Evolutionary conservation across 1,140 invertebrate species (phyloP).

Genomic region (Cephus cinctus): DNA sequence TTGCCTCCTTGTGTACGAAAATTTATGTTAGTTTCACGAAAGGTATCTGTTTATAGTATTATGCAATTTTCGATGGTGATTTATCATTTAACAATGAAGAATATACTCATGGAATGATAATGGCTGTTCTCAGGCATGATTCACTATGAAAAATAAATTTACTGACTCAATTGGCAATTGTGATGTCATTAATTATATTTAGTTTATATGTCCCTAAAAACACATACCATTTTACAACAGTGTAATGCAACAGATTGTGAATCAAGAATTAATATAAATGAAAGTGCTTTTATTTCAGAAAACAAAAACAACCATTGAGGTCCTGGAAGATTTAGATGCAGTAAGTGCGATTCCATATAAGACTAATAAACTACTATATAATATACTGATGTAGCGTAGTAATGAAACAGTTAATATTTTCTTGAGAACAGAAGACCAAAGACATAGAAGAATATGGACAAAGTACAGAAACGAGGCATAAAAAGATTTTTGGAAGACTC

Average conservation of each 20-base stretch:
- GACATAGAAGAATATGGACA: conserved; percentile 76
- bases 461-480: conserved; percentile 76
- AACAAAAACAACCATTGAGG: conserved; percentile 75
- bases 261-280: background rate
- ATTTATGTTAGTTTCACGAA: too few species aligned
- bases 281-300: conserved; percentile 64
- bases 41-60: conserved; percentile 22
- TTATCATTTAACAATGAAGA: conserved; percentile 1
- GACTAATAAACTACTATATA: conserved; percentile 12
- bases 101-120: background rate
- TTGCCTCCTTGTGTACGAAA: too few species aligned
- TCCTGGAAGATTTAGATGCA: conserved; percentile 74
- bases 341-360: conserved; percentile 40
- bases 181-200: conserved; percentile 7
- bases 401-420: conserved; percentile 21
- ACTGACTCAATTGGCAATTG: conserved; percentile 3
- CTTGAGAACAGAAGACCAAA: conserved; percentile 68
- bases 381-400: conserved; percentile 11
- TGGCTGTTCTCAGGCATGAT: conserved; percentile 2
- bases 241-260: background rate
- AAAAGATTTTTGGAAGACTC: conserved; percentile 75
- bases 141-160: conserved; percentile 9
- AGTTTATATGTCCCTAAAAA: background rate
- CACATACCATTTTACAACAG: conserved; percentile 11
- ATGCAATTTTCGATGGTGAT: conserved; percentile 8